Percentiles rank a stretch among this genome's conserved stretches.
phyloP scores from a whole-genome alignment of 2,888 invertebrate genomes.

The Leucophenga maculata region DNA sequence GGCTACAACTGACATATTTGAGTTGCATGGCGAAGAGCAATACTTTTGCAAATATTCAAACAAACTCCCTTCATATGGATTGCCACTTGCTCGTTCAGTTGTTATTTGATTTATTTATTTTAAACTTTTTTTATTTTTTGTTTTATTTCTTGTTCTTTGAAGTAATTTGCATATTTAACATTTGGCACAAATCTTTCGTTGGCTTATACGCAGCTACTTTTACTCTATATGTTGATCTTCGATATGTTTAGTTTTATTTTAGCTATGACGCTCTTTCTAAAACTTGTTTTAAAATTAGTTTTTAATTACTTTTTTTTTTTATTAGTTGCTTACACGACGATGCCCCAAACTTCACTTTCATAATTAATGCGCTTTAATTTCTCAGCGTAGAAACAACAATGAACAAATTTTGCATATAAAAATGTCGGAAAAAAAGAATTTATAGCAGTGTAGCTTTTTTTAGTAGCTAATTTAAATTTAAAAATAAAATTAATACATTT shows the following conservation, averaged over 20 bases:
- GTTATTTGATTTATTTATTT: conserved; percentile 13
- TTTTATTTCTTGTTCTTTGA: neutral
- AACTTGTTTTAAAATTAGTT: neutral
- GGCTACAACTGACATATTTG: neutral
- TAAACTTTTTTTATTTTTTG: conserved; percentile 3
- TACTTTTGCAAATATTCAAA: neutral
- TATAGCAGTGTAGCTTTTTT: conserved; percentile 2
- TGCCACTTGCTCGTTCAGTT: neutral
- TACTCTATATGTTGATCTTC: neutral
- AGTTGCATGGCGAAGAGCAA: no score
- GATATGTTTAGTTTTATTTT: neutral
- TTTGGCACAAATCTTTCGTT: conserved; percentile 15
- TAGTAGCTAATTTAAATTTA: neutral
- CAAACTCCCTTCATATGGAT: no score
- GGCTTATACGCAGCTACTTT: neutral
- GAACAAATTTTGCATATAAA: neutral
- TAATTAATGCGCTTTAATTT: conserved; percentile 2
- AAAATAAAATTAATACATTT: neutral
- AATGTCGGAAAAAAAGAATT: conserved; percentile 10
- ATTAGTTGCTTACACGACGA: no score
- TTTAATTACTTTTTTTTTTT: conserved; percentile 15
- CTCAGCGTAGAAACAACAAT: neutral
- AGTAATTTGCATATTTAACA: conserved; percentile 16
- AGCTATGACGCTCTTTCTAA: neutral
- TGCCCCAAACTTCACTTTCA: conserved; percentile 10